Percentiles rank a stretch among this genome's conserved stretches.
phyloP scores from a whole-genome alignment of 2,888 invertebrate genomes.

The Drosophila percnosoma region DNA sequence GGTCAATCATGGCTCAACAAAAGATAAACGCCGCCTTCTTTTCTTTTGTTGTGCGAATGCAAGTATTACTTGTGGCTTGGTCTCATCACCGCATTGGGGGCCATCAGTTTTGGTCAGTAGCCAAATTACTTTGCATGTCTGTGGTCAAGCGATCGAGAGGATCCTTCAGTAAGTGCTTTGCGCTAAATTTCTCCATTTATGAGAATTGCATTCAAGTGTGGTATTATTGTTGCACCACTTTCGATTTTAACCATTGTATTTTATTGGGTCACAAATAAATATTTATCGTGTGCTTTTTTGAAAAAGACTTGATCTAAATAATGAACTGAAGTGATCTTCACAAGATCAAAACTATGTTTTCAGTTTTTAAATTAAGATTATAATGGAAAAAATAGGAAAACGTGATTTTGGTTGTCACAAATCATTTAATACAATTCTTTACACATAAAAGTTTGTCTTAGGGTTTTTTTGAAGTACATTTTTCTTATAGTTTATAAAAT shows the following conservation, averaged over 20 bases:
- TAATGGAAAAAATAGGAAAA: background rate
- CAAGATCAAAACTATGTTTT: slow-evolving; percentile 6
- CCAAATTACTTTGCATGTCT: slow-evolving; percentile 67
- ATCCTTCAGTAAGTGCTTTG: slow-evolving; percentile 25
- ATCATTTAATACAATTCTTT: background rate
- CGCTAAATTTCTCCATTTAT: slow-evolving; percentile 37
- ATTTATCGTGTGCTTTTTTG: slow-evolving; percentile 20
- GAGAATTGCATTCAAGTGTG: slow-evolving; percentile 44
- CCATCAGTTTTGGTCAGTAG: slow-evolving; percentile 32
- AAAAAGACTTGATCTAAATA: slow-evolving; percentile 5
- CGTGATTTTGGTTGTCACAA: background rate
- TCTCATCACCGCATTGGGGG: slow-evolving; percentile 32
- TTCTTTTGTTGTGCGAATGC: slow-evolving; percentile 13
- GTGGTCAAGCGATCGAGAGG: slow-evolving; percentile 63
- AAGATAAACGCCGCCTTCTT: slow-evolving; percentile 27
- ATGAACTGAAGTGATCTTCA: slow-evolving; percentile 3
- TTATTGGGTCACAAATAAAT: slow-evolving; percentile 60
- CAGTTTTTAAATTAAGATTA: background rate
- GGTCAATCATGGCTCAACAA: slow-evolving; percentile 65
- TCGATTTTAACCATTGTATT: slow-evolving; percentile 63
- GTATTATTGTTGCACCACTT: slow-evolving; percentile 55
- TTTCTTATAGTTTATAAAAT: too few relatives aligned
- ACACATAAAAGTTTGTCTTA: background rate
- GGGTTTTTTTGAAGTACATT: background rate
- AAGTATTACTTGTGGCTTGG: slow-evolving; percentile 6